Evolutionary conservation across 2,888 invertebrate species (phyloP).

Genomic region (Melanchra persicariae): DNA sequence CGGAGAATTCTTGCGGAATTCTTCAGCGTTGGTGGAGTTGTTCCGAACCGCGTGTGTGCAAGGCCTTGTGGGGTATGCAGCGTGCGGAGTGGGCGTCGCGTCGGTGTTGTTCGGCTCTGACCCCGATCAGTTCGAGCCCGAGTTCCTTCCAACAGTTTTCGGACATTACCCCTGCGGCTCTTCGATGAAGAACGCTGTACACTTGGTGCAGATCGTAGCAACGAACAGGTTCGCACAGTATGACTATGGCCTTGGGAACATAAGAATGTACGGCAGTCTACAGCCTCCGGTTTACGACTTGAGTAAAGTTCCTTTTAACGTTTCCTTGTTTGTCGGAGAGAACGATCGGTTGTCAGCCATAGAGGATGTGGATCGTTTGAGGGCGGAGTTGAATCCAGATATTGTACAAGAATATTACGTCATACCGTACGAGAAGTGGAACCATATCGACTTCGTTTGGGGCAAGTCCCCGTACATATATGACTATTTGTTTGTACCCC

Average conservation of each 20-base stretch:
- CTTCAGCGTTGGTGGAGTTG: slow-evolving; percentile 9
- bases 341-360: slow-evolving; percentile 27
- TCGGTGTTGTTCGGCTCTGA: slow-evolving; percentile 2
- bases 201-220: slow-evolving; percentile 19
- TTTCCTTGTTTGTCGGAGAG: slow-evolving; percentile 26
- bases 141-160: not conserved
- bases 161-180: slow-evolving; percentile 1
- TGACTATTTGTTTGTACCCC: not conserved
- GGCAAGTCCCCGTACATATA: not conserved
- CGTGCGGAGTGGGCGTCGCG: not conserved
- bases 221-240: slow-evolving; percentile 1
- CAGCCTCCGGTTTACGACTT: slow-evolving; percentile 19
- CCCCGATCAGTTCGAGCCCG: slow-evolving; percentile 17
- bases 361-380: slow-evolving; percentile 11
- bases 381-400: not conserved
- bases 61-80: not conserved
- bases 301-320: slow-evolving; percentile 8
- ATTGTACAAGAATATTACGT: slow-evolving; percentile 1
- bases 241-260: slow-evolving; percentile 24
- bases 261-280: slow-evolving; percentile 1
- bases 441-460: slow-evolving; percentile 30
- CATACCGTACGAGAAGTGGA: slow-evolving; percentile 18
- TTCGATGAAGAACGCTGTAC: slow-evolving; percentile 26
- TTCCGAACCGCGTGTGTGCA: slow-evolving; percentile 11
- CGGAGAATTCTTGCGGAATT: slow-evolving; percentile 20